These are phyloP conservation scores for Microcebus ravelobensis DNA, from an alignment of 2,113 vertebrate genomes.

Conservation along the genomic window DNA sequence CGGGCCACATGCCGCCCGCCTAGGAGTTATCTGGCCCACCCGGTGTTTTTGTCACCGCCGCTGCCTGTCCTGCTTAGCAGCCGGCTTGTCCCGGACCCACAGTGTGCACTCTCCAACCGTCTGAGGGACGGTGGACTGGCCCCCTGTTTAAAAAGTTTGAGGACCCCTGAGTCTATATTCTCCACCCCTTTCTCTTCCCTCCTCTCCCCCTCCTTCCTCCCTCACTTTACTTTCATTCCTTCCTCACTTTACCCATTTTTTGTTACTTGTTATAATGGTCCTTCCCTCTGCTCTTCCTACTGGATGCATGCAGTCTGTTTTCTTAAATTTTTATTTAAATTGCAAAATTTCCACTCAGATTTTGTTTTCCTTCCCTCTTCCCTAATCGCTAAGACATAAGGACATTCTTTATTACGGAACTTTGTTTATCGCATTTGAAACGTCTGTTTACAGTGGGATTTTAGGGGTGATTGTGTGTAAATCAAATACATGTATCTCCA, in stretches of 20 bases:
- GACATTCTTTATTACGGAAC: constrained; percentile 55
- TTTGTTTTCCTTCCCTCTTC: background rate
- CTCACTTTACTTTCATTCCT: background rate
- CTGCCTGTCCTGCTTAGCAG: too few species aligned
- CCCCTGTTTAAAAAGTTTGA: too few species aligned
- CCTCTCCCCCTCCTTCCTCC: background rate
- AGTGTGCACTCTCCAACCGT: too few species aligned
- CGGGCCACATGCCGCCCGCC: too few species aligned
- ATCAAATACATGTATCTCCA: constrained; percentile 56
- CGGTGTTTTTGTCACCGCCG: too few species aligned
- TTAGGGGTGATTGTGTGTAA: constrained; percentile 55
- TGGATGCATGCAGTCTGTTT: constrained; percentile 54
- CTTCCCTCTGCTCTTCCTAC: background rate
- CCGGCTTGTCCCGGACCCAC: too few species aligned
- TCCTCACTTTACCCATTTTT: background rate
- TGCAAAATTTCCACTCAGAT: constrained; percentile 50
- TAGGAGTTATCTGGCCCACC: too few species aligned
- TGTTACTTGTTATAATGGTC: background rate
- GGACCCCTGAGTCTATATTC: background rate
- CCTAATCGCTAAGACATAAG: constrained; percentile 53
- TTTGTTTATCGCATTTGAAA: constrained; percentile 63
- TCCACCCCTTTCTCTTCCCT: background rate
- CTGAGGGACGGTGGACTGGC: too few species aligned
- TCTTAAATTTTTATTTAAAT: constrained; percentile 60
- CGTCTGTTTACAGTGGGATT: constrained; percentile 54